Percentiles rank a stretch among this genome's conserved stretches.
Evolutionary conservation across 2,888 invertebrate species (phyloP).

Genomic region (Dryobotodes eremita): DNA sequence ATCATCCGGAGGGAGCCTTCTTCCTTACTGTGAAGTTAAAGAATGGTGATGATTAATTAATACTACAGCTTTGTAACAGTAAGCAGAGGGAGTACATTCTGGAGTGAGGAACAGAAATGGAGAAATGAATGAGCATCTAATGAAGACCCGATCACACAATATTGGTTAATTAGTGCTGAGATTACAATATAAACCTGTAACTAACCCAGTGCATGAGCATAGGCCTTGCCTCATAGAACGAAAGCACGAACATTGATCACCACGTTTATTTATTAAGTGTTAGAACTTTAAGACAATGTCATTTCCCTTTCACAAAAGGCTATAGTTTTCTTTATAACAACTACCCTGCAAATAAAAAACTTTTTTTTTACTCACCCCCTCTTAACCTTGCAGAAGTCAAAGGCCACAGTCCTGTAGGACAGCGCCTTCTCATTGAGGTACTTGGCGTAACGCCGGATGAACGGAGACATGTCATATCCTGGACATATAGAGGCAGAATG

Average conservation of each 20-base stretch:
- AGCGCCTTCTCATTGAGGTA: slow-evolving; percentile 99
- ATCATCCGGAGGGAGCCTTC: slow-evolving; percentile 99
- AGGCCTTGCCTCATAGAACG: not conserved
- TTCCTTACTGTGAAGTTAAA: slow-evolving; percentile 94
- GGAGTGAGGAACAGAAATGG: not conserved
- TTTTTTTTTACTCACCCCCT: slow-evolving; percentile 94
- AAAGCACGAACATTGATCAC: not conserved
- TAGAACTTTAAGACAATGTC: not conserved
- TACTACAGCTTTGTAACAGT: not conserved
- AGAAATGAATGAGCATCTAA: not conserved
- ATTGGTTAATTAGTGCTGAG: no score
- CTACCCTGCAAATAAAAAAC: not conserved
- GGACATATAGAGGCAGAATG: slow-evolving; percentile 66
- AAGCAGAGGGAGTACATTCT: not conserved
- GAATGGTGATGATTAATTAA: not conserved
- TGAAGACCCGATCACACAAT: not conserved
- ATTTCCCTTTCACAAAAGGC: not conserved
- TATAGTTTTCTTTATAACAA: not conserved
- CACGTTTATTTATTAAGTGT: not conserved
- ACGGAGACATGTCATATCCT: slow-evolving; percentile 99
- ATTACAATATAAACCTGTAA: not conserved
- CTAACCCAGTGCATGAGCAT: not conserved
- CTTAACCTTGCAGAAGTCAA: slow-evolving; percentile 99
- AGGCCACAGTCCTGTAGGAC: slow-evolving; percentile 99
- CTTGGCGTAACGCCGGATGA: slow-evolving; percentile 99